phyloP scores from a whole-genome alignment of 2,113 vertebrate species.

The Tor tambroides region DNA sequence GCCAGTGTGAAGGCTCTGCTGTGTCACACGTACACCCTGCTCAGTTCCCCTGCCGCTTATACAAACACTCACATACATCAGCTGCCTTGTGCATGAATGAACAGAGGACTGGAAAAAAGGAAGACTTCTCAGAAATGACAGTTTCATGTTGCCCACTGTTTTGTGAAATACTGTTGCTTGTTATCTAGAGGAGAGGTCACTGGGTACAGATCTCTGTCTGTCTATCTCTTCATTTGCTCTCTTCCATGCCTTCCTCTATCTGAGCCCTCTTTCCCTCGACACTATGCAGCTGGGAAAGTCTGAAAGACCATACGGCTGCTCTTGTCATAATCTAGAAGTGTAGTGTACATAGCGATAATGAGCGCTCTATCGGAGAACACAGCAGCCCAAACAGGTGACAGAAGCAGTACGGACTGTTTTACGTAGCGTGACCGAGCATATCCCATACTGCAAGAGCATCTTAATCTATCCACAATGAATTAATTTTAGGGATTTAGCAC shows the following conservation, averaged over 20 bases:
- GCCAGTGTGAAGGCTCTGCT: slow-evolving; percentile 3
- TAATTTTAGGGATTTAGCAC: not conserved
- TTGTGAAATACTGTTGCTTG: slow-evolving; percentile 43
- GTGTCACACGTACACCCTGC: slow-evolving; percentile 37
- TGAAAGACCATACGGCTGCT: not conserved
- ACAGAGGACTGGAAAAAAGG: slow-evolving; percentile 24
- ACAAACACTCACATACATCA: slow-evolving; percentile 41
- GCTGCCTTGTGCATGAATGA: slow-evolving; percentile 23
- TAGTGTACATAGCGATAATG: slow-evolving; percentile 60
- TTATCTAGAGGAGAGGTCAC: slow-evolving; percentile 46
- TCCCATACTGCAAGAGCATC: not conserved
- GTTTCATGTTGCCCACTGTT: slow-evolving; percentile 44
- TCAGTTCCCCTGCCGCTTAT: slow-evolving; percentile 19
- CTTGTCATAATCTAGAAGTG: not conserved
- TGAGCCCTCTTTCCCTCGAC: not conserved
- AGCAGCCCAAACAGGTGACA: slow-evolving; percentile 70
- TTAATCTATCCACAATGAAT: not conserved
- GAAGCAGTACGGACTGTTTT: not conserved
- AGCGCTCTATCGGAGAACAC: slow-evolving; percentile 55
- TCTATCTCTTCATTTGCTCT: slow-evolving; percentile 16
- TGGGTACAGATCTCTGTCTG: slow-evolving; percentile 29
- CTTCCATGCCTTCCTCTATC: not conserved
- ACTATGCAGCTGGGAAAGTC: slow-evolving; percentile 31
- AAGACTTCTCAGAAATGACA: slow-evolving; percentile 57
- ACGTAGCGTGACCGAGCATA: slow-evolving; percentile 22